Base-by-base conservation (phyloP, 1,140 invertebrate genomes). In the Parasteatoda tepidariorum region DNA sequence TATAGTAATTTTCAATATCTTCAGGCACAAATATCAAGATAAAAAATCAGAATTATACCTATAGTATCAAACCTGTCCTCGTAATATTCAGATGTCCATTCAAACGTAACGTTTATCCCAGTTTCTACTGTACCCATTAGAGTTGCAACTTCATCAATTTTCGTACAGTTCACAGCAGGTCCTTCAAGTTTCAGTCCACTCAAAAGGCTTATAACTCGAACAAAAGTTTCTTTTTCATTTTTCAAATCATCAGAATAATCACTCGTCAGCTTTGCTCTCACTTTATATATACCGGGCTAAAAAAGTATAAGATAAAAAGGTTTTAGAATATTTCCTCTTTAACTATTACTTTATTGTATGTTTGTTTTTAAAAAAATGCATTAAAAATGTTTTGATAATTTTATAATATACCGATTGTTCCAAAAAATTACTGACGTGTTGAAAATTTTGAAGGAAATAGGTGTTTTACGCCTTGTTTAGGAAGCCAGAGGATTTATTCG, bases 241-340 rank as follows among this genome's bases (percentile, higher is more conserved):
- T 38, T 18, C 2, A 57, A 3, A 5, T 66, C 64, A 3, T 79
- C 76, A 0, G 62, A 54, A 31, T 30, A 41, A 6, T 68, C 66
- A 28, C 64, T 79, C 5, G 2, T 68, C 24, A 79, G 5, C 9
- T 34, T 28, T 6, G 64, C 76, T 59, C 22, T 41, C 7, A 79
- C 26, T 34, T 59, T 79, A n/a, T 79, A 68, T 9, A n/a, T 26
- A 34, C 76, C 76, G 11, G 62, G 22, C 76, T 79, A 41, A 38
- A 68, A 41, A 24, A 7, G 9, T 5, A 11, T 11, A 18, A 31
- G 28, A 64, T 2, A 22, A 59, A 59, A 13, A 7, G 18, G 7
- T 48, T 48, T 18, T 48, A 48, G 7, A 7, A 48, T 18, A 7
- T 48, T 18, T 9, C 41, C 41, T 48, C 7, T 7, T 48, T 7